phyloP scores from a whole-genome alignment of 2,888 invertebrate species.

The Euclidia mi region DNA sequence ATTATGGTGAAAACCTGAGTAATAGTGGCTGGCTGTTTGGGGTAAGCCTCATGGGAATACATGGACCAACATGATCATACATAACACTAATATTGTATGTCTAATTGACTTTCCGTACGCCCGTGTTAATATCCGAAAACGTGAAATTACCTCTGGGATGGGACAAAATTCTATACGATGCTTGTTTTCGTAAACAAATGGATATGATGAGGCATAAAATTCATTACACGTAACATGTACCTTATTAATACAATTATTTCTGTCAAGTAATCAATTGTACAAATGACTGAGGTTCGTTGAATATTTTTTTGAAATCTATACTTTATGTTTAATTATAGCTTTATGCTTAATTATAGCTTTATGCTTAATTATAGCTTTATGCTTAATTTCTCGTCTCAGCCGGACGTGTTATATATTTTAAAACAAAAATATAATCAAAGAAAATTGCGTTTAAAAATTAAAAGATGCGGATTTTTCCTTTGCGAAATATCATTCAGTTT shows the following conservation, averaged over 20 bases:
- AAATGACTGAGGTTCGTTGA: conserved; percentile 43
- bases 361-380: too few species aligned
- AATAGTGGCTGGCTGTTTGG: conserved; percentile 25
- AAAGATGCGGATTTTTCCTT: too few species aligned
- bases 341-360: too few species aligned
- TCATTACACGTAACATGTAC: conserved; percentile 3
- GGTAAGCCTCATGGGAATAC: conserved; percentile 25
- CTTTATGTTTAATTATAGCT: too few species aligned
- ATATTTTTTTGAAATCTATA: too few species aligned
- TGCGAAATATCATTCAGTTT: too few species aligned
- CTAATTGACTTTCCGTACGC: conserved; percentile 40
- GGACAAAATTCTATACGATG: conserved; percentile 17
- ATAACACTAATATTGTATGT: conserved; percentile 36
- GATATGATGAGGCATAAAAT: conserved; percentile 3
- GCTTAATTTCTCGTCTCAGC: too few species aligned
- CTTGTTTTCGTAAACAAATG: conserved; percentile 32
- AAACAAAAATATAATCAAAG: too few species aligned
- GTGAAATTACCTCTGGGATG: conserved; percentile 26
- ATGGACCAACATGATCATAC: conserved; percentile 8
- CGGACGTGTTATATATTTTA: too few species aligned
- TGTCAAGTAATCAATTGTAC: conserved; percentile 28
- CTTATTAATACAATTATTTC: conserved; percentile 10
- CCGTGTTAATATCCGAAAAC: conserved; percentile 34
- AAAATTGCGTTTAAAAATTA: too few species aligned
- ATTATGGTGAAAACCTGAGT: conserved; percentile 2